Evolutionary conservation across 2,888 invertebrate genomes (phyloP).

Genomic region (Habrosyne pyritoides): DNA sequence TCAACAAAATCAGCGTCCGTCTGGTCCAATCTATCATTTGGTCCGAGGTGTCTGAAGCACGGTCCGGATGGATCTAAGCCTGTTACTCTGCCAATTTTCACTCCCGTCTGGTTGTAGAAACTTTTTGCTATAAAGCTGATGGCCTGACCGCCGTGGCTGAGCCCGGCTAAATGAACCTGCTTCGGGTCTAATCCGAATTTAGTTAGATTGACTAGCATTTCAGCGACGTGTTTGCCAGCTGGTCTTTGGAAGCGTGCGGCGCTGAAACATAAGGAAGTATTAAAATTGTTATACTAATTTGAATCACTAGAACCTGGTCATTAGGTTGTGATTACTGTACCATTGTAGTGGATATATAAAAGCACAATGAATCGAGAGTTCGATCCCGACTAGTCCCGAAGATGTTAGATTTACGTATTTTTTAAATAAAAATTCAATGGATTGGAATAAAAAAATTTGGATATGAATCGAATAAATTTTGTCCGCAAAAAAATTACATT

Average conservation of each 20-base stretch:
- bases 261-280: conserved; percentile 14
- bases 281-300: too few relatives aligned
- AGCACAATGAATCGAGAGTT: too few relatives aligned
- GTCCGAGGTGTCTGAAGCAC: conserved; percentile 32
- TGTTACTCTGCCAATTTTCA: conserved; percentile 24
- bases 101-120: conserved; percentile 30
- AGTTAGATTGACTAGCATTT: conserved; percentile 29
- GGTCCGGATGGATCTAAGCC: conserved; percentile 37
- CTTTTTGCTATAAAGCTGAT: conserved; percentile 36
- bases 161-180: conserved; percentile 27
- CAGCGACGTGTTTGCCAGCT: conserved; percentile 26
- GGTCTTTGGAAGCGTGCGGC: conserved; percentile 25
- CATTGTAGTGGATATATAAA: too few relatives aligned
- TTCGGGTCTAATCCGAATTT: conserved; percentile 26
- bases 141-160: conserved; percentile 38
- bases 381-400: too few relatives aligned
- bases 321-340: too few relatives aligned
- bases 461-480: too few relatives aligned
- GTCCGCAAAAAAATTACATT: too few relatives aligned
- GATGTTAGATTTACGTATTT: too few relatives aligned
- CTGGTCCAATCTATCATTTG: conserved; percentile 27
- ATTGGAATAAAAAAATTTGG: too few relatives aligned
- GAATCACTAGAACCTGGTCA: too few relatives aligned
- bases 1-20: conserved; percentile 36
- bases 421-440: too few relatives aligned